Evolutionary conservation across 2,888 invertebrate genomes (phyloP).

Genomic region (Carabus problematicus): DNA sequence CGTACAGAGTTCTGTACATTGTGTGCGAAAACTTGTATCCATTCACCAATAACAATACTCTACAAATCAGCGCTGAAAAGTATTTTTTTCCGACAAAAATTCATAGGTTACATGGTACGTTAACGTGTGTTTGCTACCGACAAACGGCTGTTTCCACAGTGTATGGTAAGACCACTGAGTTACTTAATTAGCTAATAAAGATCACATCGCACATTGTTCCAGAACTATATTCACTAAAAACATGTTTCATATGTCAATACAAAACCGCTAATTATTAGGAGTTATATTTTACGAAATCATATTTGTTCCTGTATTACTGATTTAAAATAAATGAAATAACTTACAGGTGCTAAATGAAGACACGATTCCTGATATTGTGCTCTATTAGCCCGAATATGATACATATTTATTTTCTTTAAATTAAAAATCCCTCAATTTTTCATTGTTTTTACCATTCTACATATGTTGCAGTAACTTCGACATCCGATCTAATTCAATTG

Average conservation of each 20-base stretch:
- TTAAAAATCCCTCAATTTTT: too few species aligned
- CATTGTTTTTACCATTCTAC: too few species aligned
- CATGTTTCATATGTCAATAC: neutral
- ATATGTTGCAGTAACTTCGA: too few species aligned
- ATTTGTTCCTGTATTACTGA: constrained; percentile 1
- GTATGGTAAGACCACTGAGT: too few species aligned
- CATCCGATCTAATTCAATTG: too few species aligned
- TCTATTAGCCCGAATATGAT: too few species aligned
- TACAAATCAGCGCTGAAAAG: constrained; percentile 53
- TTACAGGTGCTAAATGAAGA: too few species aligned
- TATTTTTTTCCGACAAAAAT: constrained; percentile 44
- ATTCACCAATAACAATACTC: constrained; percentile 53
- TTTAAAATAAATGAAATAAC: too few species aligned
- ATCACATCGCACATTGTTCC: too few species aligned
- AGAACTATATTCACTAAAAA: neutral
- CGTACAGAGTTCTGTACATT: constrained; percentile 13
- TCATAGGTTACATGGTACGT: constrained; percentile 26
- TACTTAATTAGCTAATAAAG: too few species aligned
- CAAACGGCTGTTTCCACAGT: neutral
- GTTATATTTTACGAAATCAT: constrained; percentile 2
- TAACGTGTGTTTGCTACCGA: neutral
- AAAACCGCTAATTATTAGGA: neutral
- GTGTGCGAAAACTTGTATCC: constrained; percentile 53
- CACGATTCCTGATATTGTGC: too few species aligned
- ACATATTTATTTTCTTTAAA: too few species aligned